phyloP scores from a whole-genome alignment of 2,797 vertebrate species.

The Ctenopoma multispine region DNA sequence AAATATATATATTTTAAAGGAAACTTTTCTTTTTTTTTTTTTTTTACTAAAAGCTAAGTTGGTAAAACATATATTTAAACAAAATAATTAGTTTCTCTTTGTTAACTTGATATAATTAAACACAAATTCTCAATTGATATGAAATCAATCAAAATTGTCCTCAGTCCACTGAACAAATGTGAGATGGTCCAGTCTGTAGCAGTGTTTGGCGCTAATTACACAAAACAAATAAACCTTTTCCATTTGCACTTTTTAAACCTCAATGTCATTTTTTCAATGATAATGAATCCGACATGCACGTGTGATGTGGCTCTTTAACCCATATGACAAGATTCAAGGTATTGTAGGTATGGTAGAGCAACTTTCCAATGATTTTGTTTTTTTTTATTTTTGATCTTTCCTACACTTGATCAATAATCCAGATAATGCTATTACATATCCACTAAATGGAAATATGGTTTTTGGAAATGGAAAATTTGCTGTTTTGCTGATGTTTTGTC shows the following conservation, averaged over 20 bases:
- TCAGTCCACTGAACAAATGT: background rate
- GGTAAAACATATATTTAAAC: too few species aligned
- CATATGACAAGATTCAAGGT: background rate
- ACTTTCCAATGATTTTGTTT: background rate
- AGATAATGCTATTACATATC: background rate
- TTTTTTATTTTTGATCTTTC: background rate
- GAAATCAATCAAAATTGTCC: background rate
- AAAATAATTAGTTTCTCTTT: too few species aligned
- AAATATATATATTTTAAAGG: too few species aligned
- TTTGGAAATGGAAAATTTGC: background rate
- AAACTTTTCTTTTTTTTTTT: too few species aligned
- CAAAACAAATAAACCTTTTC: background rate
- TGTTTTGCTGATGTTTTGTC: too few species aligned
- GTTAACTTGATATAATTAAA: too few species aligned
- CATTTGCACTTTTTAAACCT: too few species aligned
- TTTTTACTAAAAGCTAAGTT: too few species aligned
- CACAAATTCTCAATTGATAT: too few species aligned
- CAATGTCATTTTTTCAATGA: too few species aligned
- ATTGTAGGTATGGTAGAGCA: too few species aligned
- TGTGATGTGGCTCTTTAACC: background rate
- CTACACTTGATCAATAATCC: background rate
- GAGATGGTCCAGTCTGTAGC: background rate
- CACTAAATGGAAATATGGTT: background rate
- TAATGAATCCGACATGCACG: too few species aligned
- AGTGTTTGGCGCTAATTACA: background rate